Evolutionary conservation across 2,888 invertebrate species (phyloP), one percentile per base, ranked within the genome.

Genomic region (Merodon equestris): DNA sequence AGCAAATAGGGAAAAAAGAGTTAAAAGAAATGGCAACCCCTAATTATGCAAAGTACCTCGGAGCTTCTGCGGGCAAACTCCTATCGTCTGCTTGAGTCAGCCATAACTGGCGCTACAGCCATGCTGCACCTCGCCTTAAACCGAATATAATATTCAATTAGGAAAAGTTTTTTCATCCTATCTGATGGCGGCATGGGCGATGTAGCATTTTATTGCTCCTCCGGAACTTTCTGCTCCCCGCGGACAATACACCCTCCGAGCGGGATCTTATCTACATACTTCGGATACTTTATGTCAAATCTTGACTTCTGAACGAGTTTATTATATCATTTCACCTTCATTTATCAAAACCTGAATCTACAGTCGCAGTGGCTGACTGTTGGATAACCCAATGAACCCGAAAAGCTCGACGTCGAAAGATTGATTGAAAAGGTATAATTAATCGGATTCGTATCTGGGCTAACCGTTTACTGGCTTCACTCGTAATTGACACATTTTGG

Each of bases 31-130:
- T 58, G 61, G 38, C 73, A 27, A 63, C 63, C 68, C 77, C 77
- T 79, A 73, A 79, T 79, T 79, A 79, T 79, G 77, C 77, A 79
- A 79, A 79, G 77, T 79, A 73, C 73, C 73, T 68, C 50, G 57
- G 50, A 56, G 71, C 50, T 60, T 36, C 50, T 15, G 45, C 38
- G 42, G 10, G 63, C 53, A 53, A 44, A 48, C 48, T 72, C 63
- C 67, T 67, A 58, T 7, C 27, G 27, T 27, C 27, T 27, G 27
- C 27, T 7, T 27, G 3, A 2, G 27, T 27, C 7, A 7, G 27
- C 27, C 27, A 27, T 27, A 27, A 4, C n/a, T n/a, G n/a, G n/a
- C 2, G 27, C 27, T 7, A 27, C 27, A 27, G 27, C 2, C 27
- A 27, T 2, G 27, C 27, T 27, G 27, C 40, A 57, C 40, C 54